Evolutionary conservation across 1,140 invertebrate genomes (phyloP), one percentile per base, ranked within the genome.

Genomic region (Brachionus rotundiformis): DNA sequence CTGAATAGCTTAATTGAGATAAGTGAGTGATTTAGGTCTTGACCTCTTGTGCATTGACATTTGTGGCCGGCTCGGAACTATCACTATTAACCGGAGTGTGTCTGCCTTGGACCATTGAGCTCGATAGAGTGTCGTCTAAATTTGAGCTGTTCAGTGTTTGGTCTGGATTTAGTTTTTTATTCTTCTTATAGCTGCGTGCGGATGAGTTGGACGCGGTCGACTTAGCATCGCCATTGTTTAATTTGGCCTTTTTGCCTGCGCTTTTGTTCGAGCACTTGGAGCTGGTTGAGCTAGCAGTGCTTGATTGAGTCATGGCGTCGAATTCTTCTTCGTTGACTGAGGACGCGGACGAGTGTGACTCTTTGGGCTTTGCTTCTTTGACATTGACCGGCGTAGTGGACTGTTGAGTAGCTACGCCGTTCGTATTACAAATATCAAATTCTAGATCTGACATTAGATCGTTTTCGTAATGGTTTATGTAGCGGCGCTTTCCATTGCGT

Each of bases 401-500:
- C 16, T 29, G 36, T n/a, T 76, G 27, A 29, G 25, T 19, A 1
- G 71, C 23, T 8, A 7, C 39, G 8, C 23, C 47, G 29, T 79
- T 59, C 2, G 7, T 54, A 13, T 39, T 36, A 16, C 76, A 79
- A 3, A 59, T 41, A 23, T 79, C 76, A 19, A 79, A 63, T 33
- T 79, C 76, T 1, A 63, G 6, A 33, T 79, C 76, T 2, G 76
- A 79, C 47, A 79, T 63, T 29, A 63, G 19, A 33, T 79, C 76
- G 16, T 25, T 63, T 13, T 79, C 76, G 44, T 36, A 79, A 1
- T 29, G 47, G n/a, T 79, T 79, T 59, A 79, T 79, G 47, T 36
- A 79, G 33, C 79, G 79, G 25, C 79, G 79, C 63, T 81, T 81
- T 23, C 79, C 79, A 31, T 81, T 81, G 8, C 79, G 79, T 33